Base-by-base conservation (phyloP, 1,140 invertebrate species). In the Musca domestica region DNA sequence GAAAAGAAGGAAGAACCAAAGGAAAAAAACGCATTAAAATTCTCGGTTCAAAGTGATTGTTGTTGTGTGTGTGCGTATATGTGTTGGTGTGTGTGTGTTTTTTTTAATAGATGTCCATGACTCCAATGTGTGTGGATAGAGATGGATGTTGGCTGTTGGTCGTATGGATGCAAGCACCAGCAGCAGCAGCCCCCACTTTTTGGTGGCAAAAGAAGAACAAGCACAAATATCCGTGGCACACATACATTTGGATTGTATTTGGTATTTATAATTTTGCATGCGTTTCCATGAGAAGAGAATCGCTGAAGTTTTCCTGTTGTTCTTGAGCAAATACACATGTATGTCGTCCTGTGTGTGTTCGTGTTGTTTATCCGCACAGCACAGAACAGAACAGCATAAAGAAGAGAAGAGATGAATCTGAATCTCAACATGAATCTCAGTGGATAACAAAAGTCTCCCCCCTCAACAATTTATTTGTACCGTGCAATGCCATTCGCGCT, bases 181-280 rank as follows among this genome's bases (percentile, higher is more conserved):
- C 27, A 41, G 34, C 34, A 41, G 34, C 34, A 61, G 56, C 56
- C 56, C 56, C 56, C 56, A 61, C 56, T 61, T 61, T 41, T 34
- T 61, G 27, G 56, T 34, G 27, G 27, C 27, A 58, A 30, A 58
- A 58, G 56, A 34, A 34, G 23, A 61, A 61, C 7, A 34, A 54
- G 34, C 17, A 51, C 17, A 14, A 61, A 19, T 61, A 61, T 61
- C 27, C 56, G 34, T 61, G 54, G 54, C 54, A 34, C 56, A 61
- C 27, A 61, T 41, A 41, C 56, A 61, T 61, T 61, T 61, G 56
- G 56, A 30, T 61, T 27, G n/a, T 34, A 61, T 61, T 34, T 61
- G 56, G 27, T 34, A 61, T 61, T 61, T 61, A 61, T 61, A 34
- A 61, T 61, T 61, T 61, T 61, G 56, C 56, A 61, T 61, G 56